Evolutionary conservation across 2,888 invertebrate genomes (phyloP).

Genomic region (Ophraella communa): DNA sequence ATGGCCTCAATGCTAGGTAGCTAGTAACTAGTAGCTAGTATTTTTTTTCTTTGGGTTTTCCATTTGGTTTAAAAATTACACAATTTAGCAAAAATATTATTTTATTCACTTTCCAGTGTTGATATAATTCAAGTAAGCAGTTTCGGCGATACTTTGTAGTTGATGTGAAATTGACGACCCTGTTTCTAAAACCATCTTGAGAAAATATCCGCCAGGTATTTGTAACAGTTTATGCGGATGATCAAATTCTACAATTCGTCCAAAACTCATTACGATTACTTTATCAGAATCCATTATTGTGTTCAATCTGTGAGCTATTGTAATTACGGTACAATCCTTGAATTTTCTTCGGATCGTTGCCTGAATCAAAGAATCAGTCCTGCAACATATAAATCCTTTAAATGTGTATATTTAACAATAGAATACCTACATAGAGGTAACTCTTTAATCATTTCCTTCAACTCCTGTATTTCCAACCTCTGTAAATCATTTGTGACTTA

Average conservation of each 20-base stretch:
- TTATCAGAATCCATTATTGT: constrained; percentile 62
- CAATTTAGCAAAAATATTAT: no score
- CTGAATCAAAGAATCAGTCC: constrained; percentile 79
- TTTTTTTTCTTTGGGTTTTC: no score
- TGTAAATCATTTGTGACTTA: no score
- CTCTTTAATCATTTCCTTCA: no score
- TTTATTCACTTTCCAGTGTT: background rate
- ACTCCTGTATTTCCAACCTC: no score
- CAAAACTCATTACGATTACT: constrained; percentile 81
- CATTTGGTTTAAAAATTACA: no score
- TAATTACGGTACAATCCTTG: constrained; percentile 77
- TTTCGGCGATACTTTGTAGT: constrained; percentile 46
- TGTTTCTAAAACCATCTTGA: constrained; percentile 72
- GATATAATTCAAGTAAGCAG: constrained; percentile 34
- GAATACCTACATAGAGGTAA: no score
- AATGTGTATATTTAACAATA: no score
- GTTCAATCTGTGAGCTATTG: constrained; percentile 57
- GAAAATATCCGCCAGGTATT: constrained; percentile 67
- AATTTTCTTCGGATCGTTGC: constrained; percentile 77
- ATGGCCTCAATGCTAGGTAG: no score
- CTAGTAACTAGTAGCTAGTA: no score
- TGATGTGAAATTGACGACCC: constrained; percentile 59
- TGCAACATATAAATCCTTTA: background rate
- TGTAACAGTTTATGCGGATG: constrained; percentile 75
- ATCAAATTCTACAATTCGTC: constrained; percentile 76